phyloP scores from a whole-genome alignment of 2,797 vertebrate species.

The Tympanoctomys barrerae region DNA sequence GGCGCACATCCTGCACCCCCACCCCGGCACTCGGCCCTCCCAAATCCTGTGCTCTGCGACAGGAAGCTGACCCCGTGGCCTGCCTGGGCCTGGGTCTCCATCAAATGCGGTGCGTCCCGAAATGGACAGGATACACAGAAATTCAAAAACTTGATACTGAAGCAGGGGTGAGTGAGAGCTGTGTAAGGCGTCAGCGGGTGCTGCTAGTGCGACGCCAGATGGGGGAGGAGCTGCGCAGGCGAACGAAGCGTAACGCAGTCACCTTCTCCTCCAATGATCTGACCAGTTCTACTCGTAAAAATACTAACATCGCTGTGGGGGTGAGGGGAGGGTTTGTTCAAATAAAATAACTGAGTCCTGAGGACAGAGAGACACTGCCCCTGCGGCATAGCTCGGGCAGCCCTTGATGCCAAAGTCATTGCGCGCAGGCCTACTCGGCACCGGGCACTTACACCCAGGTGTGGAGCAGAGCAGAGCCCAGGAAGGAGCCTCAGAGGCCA shows the following conservation, averaged over 20 bases:
- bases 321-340: background rate
- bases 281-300: fast-evolving
- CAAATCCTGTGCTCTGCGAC: background rate
- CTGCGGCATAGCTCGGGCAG: fast-evolving
- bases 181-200: fast-evolving
- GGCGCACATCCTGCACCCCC: no score
- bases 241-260: fast-evolving
- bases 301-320: fast-evolving
- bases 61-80: background rate
- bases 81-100: background rate
- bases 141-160: fast-evolving
- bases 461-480: fast-evolving
- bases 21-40: background rate
- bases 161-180: fast-evolving
- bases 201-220: fast-evolving
- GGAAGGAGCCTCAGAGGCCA: background rate
- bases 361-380: fast-evolving
- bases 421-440: fast-evolving
- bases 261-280: background rate
- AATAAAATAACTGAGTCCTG: fast-evolving
- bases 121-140: background rate
- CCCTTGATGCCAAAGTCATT: fast-evolving
- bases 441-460: fast-evolving
- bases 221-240: background rate
- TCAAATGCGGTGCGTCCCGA: background rate